Percentiles rank a stretch among this genome's conserved stretches.
Evolutionary conservation across 2,797 vertebrate genomes (phyloP).

Genomic region (Urophycis tenuis): DNA sequence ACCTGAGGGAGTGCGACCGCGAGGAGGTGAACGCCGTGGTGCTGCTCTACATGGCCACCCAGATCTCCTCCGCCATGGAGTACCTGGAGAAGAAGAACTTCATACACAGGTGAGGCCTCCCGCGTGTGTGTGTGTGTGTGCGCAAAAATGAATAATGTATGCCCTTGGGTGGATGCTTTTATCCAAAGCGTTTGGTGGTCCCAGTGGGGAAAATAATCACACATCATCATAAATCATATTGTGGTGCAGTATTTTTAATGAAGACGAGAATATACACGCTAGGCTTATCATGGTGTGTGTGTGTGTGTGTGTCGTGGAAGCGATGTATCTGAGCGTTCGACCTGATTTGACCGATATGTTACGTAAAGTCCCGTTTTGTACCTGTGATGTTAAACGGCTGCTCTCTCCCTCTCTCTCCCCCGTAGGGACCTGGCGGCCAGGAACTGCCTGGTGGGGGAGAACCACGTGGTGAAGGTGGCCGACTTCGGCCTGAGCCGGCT

Average conservation of each 20-base stretch:
- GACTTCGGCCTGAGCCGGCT: constrained; percentile 94
- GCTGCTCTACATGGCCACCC: constrained; percentile 97
- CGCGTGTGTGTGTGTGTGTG: neutral
- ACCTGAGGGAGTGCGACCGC: constrained; percentile 90
- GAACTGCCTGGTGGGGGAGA: constrained; percentile 96
- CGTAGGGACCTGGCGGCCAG: constrained; percentile 92
- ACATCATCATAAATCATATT: neutral
- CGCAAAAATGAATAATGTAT: neutral
- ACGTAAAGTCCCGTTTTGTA: neutral
- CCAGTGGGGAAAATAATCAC: neutral
- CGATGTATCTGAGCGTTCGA: neutral
- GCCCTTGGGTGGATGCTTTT: neutral
- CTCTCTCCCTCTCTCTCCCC: neutral
- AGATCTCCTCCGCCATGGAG: constrained; percentile 99
- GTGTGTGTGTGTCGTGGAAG: neutral
- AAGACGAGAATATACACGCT: no score
- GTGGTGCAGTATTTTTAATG: neutral
- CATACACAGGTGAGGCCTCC: constrained; percentile 83
- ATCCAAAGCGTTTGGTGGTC: neutral
- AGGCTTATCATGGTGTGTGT: no score
- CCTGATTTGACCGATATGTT: neutral
- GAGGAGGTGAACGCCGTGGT: constrained; percentile 96
- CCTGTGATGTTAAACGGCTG: neutral
- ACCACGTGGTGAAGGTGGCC: constrained; percentile 96
- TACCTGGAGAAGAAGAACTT: constrained; percentile 99